Conservation (phyloP, 2,113 vertebrate genomes). For the Malurus melanocephalus region DNA sequence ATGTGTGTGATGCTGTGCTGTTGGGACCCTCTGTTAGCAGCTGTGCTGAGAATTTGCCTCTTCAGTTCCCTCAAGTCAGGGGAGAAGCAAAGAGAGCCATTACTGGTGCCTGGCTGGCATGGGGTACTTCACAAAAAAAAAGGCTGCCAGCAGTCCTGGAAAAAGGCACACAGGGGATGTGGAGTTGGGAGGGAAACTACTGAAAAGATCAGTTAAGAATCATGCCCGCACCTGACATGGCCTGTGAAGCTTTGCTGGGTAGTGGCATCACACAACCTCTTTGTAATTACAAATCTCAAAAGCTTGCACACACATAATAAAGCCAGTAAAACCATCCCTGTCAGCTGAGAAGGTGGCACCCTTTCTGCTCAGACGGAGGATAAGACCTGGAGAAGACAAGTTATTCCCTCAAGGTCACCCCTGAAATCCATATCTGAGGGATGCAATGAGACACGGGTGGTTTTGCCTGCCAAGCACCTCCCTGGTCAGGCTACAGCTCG, state of each 20-base stretch:
- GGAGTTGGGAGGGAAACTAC: not conserved
- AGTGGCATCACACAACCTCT: not conserved
- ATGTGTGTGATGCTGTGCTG: not conserved
- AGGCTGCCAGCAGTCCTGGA: not conserved
- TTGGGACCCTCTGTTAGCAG: fast-evolving
- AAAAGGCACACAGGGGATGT: not conserved
- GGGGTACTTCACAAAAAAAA: not conserved
- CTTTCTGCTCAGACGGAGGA: not conserved
- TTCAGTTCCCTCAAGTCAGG: not conserved
- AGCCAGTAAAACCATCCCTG: not conserved
- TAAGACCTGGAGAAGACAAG: not conserved
- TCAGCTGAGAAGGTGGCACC: not conserved
- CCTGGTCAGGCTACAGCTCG: not conserved
- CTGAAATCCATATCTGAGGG: not conserved
- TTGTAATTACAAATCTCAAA: not conserved
- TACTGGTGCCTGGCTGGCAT: not conserved
- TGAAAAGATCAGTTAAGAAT: not conserved
- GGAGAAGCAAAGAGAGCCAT: not conserved
- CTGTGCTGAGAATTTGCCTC: not conserved
- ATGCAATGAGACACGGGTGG: fast-evolving
- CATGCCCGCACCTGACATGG: not conserved
- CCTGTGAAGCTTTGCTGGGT: not conserved
- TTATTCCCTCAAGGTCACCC: not conserved
- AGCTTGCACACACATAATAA: fast-evolving
- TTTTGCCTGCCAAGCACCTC: not conserved